phyloP scores from a whole-genome alignment of 2,888 invertebrate genomes.

The Clistopyga incitator region DNA sequence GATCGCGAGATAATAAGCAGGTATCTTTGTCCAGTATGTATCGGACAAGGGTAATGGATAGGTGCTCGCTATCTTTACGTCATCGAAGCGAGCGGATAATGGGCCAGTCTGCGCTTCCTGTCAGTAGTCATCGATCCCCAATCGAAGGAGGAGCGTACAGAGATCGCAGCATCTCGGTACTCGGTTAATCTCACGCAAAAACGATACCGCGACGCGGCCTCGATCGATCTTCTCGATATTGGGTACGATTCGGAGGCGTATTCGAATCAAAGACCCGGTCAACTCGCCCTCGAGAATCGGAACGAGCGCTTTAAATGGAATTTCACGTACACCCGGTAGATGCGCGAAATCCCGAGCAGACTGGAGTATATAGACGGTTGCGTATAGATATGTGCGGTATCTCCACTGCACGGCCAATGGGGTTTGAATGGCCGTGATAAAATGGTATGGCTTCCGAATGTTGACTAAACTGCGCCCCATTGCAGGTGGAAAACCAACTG shows the following conservation, averaged over 20 bases:
- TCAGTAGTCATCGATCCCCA: conserved; percentile 64
- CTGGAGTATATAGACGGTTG: conserved; percentile 69
- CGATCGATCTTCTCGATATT: conserved; percentile 50
- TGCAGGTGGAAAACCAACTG: conserved; percentile 84
- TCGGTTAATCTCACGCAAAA: conserved; percentile 49
- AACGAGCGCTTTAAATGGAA: neutral
- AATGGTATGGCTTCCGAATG: conserved; percentile 84
- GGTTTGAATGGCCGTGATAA: conserved; percentile 84
- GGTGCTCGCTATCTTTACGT: conserved; percentile 70
- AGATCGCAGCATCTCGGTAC: conserved; percentile 21
- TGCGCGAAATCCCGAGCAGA: conserved; percentile 75
- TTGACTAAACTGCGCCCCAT: conserved; percentile 84
- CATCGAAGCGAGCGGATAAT: conserved; percentile 70
- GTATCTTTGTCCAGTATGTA: conserved; percentile 63
- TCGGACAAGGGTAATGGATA: conserved; percentile 66
- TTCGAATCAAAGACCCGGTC: conserved; percentile 30
- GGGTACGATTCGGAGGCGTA: conserved; percentile 22
- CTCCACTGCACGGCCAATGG: conserved; percentile 84
- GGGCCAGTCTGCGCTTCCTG: conserved; percentile 67
- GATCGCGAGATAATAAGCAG: conserved; percentile 68
- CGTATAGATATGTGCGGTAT: conserved; percentile 83
- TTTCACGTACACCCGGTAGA: conserved; percentile 77
- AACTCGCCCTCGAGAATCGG: neutral
- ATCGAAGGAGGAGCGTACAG: conserved; percentile 4
- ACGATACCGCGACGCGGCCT: conserved; percentile 36